These are phyloP conservation scores for Argyrosomus regius DNA, from an alignment of 2,797 vertebrate species.

Conservation along the genomic window DNA sequence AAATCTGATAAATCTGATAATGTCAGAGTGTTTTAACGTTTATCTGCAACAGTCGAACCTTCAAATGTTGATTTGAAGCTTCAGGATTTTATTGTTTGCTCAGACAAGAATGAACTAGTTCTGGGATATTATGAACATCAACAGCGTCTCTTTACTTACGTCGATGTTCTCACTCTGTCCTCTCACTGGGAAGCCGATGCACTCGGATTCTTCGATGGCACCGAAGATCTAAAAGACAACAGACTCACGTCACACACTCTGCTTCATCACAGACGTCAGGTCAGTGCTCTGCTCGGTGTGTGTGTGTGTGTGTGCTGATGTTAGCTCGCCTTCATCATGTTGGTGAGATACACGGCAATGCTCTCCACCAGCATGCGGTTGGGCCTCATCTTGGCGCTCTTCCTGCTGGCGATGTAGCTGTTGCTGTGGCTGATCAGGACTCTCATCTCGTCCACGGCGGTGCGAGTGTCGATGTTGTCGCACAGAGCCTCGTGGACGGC, in stretches of 20 bases:
- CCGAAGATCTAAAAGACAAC: slow-evolving; percentile 89
- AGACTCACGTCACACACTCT: background rate
- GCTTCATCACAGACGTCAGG: no score
- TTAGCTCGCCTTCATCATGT: slow-evolving; percentile 90
- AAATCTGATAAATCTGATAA: no score
- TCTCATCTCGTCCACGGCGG: slow-evolving; percentile 94
- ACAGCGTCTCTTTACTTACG: slow-evolving; percentile 84
- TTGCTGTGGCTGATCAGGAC: slow-evolving; percentile 92
- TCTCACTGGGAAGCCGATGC: slow-evolving; percentile 94
- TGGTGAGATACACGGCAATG: slow-evolving; percentile 90
- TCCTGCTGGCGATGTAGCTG: slow-evolving; percentile 92
- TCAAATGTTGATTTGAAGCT: no score
- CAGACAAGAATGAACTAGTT: background rate
- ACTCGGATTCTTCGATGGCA: slow-evolving; percentile 90
- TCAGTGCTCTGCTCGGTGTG: no score
- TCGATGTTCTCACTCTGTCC: slow-evolving; percentile 82
- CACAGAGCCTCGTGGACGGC: slow-evolving; percentile 93
- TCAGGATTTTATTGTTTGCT: background rate
- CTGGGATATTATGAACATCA: background rate
- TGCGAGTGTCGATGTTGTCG: slow-evolving; percentile 95
- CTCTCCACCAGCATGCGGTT: slow-evolving; percentile 90
- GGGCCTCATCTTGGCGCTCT: slow-evolving; percentile 86
- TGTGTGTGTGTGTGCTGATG: no score
- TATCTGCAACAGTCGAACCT: no score
- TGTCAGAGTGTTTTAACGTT: no score